Evolutionary conservation across 2,888 invertebrate species (phyloP), one percentile per base, ranked within the genome.

Genomic region (Pristionchus mayeri): DNA sequence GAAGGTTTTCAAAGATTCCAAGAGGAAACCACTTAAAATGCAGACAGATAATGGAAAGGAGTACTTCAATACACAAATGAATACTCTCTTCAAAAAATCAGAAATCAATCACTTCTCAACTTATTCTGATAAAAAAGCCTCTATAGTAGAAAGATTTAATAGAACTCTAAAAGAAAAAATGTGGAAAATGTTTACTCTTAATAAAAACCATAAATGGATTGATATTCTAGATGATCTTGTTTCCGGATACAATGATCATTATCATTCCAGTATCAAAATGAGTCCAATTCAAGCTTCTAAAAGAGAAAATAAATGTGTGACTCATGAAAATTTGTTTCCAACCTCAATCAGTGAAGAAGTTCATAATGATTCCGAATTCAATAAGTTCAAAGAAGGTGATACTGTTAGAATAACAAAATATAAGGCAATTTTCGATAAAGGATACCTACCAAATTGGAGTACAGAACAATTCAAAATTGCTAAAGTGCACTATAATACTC

Each of bases 31-130:
- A 13, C 9, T 16, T 16, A 57, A 57, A 21, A 57, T 57, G 9
- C 88, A 88, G 86, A 85, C 86, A 48, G 88, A 88, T 86, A 86
- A 88, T 85, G 88, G 88, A 27, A 88, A 86, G 52, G 88, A 88
- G 76, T 88, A 87, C 84, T 86, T 86, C n/a, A 86, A 86, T 76
- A 63, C 75, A 44, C 82, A 88, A 40, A 82, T 88, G 78, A 85
- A 87, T 37, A 86, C 83, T 57, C 34, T 88, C 0, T 88, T 86
- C 67, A 87, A 88, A 87, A 48, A 16, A 44, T 85, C 86, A 67
- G 84, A 88, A 82, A 88, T 88, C 76, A 86, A 63, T 63, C 63
- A 63, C 34, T 63, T 63, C 18, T 63, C 63, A 63, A 63, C 63
- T 27, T 63, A 27, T 63, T 27, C 27, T 24, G 63, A 63, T 34